A percentile compares a stretch with the other conserved stretches of the same genome.
These are phyloP conservation scores for Melanargia galathea DNA, from an alignment of 2,888 invertebrate genomes.

Conservation along the genomic window DNA sequence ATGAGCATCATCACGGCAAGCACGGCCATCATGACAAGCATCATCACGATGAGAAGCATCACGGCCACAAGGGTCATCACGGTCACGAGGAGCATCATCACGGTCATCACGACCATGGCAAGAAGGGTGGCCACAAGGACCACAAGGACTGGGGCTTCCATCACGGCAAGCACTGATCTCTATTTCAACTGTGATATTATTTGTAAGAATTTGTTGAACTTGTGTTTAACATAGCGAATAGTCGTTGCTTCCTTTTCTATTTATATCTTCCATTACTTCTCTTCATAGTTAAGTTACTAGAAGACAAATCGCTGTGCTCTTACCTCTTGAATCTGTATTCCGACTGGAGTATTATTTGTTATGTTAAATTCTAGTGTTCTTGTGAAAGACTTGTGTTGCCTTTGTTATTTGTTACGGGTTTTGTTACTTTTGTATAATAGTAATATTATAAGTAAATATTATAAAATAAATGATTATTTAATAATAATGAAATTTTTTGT, in stretches of 20 bases:
- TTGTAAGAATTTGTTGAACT: slow-evolving; percentile 27
- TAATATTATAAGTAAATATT: slow-evolving; percentile 40
- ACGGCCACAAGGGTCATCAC: slow-evolving; percentile 77
- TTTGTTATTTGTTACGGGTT: slow-evolving; percentile 45
- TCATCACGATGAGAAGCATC: slow-evolving; percentile 71
- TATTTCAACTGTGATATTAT: slow-evolving; percentile 63
- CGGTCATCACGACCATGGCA: slow-evolving; percentile 75
- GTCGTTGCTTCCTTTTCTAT: slow-evolving; percentile 17
- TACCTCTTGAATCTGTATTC: not conserved
- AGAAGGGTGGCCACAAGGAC: slow-evolving; percentile 74
- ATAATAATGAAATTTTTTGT: not conserved
- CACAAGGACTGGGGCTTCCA: slow-evolving; percentile 76
- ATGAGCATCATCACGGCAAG: slow-evolving; percentile 74
- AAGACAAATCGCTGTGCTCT: slow-evolving; percentile 20
- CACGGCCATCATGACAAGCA: slow-evolving; percentile 76
- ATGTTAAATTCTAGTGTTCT: slow-evolving; percentile 24
- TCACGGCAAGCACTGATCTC: slow-evolving; percentile 71
- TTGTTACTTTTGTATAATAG: slow-evolving; percentile 46
- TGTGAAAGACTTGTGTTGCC: slow-evolving; percentile 28
- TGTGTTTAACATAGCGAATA: slow-evolving; percentile 32
- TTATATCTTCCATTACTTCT: slow-evolving; percentile 30
- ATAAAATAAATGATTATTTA: slow-evolving; percentile 31
- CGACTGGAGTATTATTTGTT: slow-evolving; percentile 28
- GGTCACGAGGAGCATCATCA: slow-evolving; percentile 78
- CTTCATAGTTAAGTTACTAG: slow-evolving; percentile 32